Percentiles rank a stretch among this genome's conserved stretches.
Evolutionary conservation across 2,113 vertebrate species (phyloP).

Genomic region (Poicephalus gulielmi): DNA sequence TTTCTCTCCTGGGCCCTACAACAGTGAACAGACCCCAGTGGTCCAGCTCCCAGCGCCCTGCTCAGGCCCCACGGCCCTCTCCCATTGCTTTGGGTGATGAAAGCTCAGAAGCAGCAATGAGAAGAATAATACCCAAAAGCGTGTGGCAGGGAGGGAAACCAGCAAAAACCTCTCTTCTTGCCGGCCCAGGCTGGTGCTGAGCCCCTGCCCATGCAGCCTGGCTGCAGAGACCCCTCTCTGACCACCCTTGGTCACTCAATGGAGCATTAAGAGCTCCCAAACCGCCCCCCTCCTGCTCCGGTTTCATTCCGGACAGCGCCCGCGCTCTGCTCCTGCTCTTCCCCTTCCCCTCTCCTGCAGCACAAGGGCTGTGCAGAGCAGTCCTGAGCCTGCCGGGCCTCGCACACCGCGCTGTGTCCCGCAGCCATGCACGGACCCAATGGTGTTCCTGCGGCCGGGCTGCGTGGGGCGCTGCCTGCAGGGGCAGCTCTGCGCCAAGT

Average conservation of each 20-base stretch:
- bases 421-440: background rate
- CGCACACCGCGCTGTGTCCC: background rate
- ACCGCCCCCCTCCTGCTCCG: too few species aligned
- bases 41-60: background rate
- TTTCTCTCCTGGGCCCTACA: background rate
- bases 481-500: background rate
- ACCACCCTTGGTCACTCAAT: background rate
- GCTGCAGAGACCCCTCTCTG: rapidly evolving
- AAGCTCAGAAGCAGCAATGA: background rate
- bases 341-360: background rate
- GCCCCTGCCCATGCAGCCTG: background rate
- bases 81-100: too few species aligned
- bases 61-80: background rate
- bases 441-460: too few species aligned
- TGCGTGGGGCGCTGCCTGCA: background rate
- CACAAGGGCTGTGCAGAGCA: background rate
- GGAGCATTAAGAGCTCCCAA: background rate
- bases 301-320: background rate
- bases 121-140: background rate
- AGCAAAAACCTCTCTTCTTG: background rate
- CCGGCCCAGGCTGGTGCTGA: background rate
- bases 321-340: background rate
- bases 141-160: background rate
- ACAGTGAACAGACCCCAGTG: background rate
- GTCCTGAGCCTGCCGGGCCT: background rate